Conservation (phyloP, 2,797 vertebrate species). For the Acanthopagrus latus region DNA sequence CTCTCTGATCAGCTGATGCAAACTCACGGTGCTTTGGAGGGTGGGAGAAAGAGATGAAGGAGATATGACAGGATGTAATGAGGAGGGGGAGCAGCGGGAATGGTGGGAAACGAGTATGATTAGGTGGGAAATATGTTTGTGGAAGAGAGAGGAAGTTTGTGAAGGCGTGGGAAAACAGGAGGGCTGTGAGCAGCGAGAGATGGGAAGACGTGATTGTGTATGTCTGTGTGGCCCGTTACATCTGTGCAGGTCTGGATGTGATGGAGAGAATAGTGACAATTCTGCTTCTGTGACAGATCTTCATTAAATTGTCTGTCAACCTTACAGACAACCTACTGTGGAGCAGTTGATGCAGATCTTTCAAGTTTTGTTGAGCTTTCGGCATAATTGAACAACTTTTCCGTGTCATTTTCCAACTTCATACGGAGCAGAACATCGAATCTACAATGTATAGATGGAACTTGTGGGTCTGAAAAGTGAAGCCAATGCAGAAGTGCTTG, state of each 20-base stretch:
- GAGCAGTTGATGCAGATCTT: too few relatives aligned
- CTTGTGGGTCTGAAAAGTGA: too few relatives aligned
- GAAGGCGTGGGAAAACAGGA: slow-evolving; percentile 22
- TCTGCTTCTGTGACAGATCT: not conserved
- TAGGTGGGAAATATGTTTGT: slow-evolving; percentile 17
- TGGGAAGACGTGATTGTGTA: not conserved
- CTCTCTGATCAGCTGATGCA: slow-evolving; percentile 59
- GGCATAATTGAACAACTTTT: not conserved
- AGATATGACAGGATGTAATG: slow-evolving; percentile 11
- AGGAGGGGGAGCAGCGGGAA: not conserved
- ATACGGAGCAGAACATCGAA: not conserved
- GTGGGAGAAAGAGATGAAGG: slow-evolving; percentile 19
- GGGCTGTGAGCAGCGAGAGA: not conserved
- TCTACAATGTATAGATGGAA: not conserved
- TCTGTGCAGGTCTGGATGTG: slow-evolving; percentile 2
- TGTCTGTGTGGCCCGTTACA: slow-evolving; percentile 4
- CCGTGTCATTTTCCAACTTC: not conserved
- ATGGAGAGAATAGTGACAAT: not conserved
- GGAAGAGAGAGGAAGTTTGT: slow-evolving; percentile 27
- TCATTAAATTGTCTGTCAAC: not conserved
- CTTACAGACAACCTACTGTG: not conserved
- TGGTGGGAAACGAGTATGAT: slow-evolving; percentile 24
- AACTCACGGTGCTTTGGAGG: slow-evolving; percentile 33
- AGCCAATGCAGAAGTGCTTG: too few relatives aligned
- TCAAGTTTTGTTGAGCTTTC: too few relatives aligned